These are phyloP conservation scores for Drosophila nigromelanica DNA, from an alignment of 1,140 invertebrate species.

Conservation along the genomic window DNA sequence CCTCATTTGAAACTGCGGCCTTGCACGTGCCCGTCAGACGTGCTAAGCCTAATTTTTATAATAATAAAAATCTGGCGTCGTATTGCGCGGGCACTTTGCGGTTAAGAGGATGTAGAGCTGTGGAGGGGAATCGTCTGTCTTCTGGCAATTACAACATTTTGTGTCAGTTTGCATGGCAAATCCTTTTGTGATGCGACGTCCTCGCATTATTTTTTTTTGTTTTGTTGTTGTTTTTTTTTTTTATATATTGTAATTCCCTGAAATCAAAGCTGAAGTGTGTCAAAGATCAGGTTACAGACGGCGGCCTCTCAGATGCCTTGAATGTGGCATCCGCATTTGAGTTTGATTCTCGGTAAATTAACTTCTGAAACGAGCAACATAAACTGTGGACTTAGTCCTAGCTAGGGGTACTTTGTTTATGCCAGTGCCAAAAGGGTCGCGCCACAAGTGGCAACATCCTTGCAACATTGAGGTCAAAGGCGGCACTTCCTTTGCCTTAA, in stretches of 20 bases:
- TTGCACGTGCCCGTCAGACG: conserved; percentile 64
- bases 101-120: conserved; percentile 37
- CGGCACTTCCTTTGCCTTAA: conserved; percentile 26
- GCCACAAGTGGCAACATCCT: conserved; percentile 67
- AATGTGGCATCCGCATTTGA: conserved; percentile 60
- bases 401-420: conserved; percentile 62
- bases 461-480: conserved; percentile 29
- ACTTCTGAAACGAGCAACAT: conserved; percentile 63
- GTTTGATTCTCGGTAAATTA: conserved; percentile 83
- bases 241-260: conserved; percentile 64
- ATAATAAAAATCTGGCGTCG: conserved; percentile 73
- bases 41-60: conserved; percentile 77
- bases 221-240: conserved; percentile 16
- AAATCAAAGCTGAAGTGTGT: conserved; percentile 81
- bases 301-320: conserved; percentile 63
- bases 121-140: conserved; percentile 11
- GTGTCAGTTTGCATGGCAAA: conserved; percentile 77
- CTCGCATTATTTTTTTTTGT: conserved; percentile 43
- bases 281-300: conserved; percentile 72
- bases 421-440: conserved; percentile 3
- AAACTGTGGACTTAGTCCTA: conserved; percentile 29
- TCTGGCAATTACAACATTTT: conserved; percentile 79
- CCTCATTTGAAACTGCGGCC: conserved; percentile 21
- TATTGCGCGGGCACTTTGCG: conserved; percentile 61
- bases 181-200: conserved; percentile 54